These are phyloP conservation scores for Patiria miniata DNA, from an alignment of 35 echinoderm and acorn worm species.

Conservation along the genomic window DNA sequence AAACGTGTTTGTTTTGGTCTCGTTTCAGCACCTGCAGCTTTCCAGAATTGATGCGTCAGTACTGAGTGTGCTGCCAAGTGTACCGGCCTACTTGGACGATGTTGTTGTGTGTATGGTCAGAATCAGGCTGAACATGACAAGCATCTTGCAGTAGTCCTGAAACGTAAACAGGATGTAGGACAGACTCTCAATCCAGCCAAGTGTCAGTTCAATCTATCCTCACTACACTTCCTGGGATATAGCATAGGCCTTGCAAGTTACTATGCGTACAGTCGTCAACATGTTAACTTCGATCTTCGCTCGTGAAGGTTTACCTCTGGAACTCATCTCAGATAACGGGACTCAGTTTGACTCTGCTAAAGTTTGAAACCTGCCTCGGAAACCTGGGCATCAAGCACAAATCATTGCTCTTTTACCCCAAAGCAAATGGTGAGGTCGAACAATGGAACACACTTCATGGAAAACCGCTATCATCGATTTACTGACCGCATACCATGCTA, in stretches of 20 bases:
- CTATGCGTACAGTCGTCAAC: slow-evolving; percentile 28
- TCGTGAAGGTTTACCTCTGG: slow-evolving; percentile 41
- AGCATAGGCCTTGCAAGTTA: slow-evolving; percentile 32
- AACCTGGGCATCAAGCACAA: slow-evolving; percentile 21
- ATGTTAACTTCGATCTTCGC: slow-evolving; percentile 44
- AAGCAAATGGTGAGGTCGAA: slow-evolving; percentile 39
- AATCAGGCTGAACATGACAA: slow-evolving; percentile 30
- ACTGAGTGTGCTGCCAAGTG: no score
- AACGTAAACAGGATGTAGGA: slow-evolving; percentile 15
- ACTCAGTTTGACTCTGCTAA: slow-evolving; percentile 34
- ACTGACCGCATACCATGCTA: background rate
- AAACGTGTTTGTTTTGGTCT: no score
- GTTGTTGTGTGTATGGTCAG: background rate
- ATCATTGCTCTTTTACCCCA: slow-evolving; percentile 22
- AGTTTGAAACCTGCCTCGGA: slow-evolving; percentile 12
- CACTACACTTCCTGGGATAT: slow-evolving; percentile 50
- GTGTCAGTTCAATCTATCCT: slow-evolving; percentile 51
- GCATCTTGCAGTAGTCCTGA: slow-evolving; percentile 40
- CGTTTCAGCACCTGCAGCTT: no score
- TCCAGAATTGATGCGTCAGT: no score
- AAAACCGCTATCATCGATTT: slow-evolving; percentile 1
- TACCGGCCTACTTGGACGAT: no score
- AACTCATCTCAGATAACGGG: slow-evolving; percentile 31
- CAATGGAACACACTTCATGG: slow-evolving; percentile 19
- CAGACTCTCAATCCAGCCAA: slow-evolving; percentile 48